Base-by-base conservation (phyloP, 2,888 invertebrate species). In the Stenchaetothrips biformis region DNA sequence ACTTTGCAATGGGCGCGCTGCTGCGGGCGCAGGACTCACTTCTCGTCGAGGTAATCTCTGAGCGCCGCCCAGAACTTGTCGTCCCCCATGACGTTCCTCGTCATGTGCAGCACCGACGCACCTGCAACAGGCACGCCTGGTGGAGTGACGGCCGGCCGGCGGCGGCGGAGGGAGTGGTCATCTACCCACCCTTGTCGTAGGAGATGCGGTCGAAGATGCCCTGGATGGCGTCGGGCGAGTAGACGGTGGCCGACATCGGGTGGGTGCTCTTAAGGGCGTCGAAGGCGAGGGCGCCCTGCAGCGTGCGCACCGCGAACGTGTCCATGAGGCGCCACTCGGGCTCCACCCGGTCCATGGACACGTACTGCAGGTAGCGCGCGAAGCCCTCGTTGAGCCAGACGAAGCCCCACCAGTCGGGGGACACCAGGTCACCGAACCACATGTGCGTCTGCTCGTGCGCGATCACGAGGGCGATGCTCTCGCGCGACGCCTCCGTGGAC, bases 251-350 rank as follows among this genome's bases (percentile, higher is more conserved):
- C 1, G 80, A 80, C 21, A 82, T 81, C 7, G 82, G 47, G 18
- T 78, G 62, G 9, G 62, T 77, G 18, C 59, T 25, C 48, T 53
- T 48, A 11, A 81, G 79, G 25, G 81, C 82, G 48, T 82, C 67
- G 25, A 7, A 25, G 25, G 67, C 67, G 9, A 74, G 67, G 21
- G 67, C 67, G 67, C 67, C 85, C 82, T 90, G 90, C 87, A 91
- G 90, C 18, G 89, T 85, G 1, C 86, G 85, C 18, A 89, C 85
- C n/a, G 89, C 88, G 78, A 88, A 90, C 84, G 90, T 89, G 67
- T 90, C 89, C 87, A 88, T 89, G 87, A 90, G 86, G 9, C 89
- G 87, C 90, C 91, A 91, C 81, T 86, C 87, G 0, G 89, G 88
- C 27, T 87, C 85, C 11, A 90, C 89, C 91, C 1, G 21, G 67